A percentile compares a stretch with the other conserved stretches of the same genome.
Conservation (phyloP, 37 sponge, comb jelly and placozoan species). For the Geodia barretti region DNA sequence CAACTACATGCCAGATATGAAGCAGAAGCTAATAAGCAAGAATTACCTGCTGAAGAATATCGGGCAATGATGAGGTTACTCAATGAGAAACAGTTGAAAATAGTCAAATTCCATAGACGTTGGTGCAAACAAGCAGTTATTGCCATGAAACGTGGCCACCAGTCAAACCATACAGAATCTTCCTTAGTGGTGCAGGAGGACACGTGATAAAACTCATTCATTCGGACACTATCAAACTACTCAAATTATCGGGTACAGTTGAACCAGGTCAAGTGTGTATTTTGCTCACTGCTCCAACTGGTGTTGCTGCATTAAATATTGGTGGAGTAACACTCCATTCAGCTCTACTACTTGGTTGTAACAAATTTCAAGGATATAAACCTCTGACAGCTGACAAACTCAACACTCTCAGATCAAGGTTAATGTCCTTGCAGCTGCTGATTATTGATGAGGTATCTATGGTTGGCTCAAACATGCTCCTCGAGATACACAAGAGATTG, state of each 20-base stretch:
- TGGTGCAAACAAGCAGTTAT: conserved; percentile 33
- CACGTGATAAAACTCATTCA: conserved; percentile 33
- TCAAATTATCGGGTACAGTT: not conserved
- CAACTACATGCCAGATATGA: not conserved
- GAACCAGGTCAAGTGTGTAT: conserved; percentile 20
- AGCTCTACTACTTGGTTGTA: conserved; percentile 22
- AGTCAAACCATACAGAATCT: conserved; percentile 25
- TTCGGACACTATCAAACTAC: conserved; percentile 14
- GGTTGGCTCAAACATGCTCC: conserved; percentile 37
- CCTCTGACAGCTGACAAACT: conserved; percentile 20
- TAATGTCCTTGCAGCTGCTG: conserved; percentile 12
- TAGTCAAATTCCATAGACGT: conserved; percentile 11
- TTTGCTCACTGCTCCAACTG: conserved; percentile 50
- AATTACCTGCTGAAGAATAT: conserved; percentile 15
- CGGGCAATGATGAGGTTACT: too few relatives aligned
- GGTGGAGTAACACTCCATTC: conserved; percentile 46
- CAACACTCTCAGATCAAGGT: conserved; percentile 17
- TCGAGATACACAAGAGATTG: conserved; percentile 25
- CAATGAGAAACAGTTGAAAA: conserved; percentile 6
- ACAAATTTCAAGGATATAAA: not conserved
- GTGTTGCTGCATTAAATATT: conserved; percentile 52
- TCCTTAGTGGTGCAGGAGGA: conserved; percentile 45
- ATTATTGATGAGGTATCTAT: conserved; percentile 66
- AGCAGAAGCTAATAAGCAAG: conserved; percentile 19
- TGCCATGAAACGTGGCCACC: conserved; percentile 18